Percentiles rank a stretch among this genome's conserved stretches.
phyloP scores from a whole-genome alignment of 2,888 invertebrate species.

The Steinernema hermaphroditum region DNA sequence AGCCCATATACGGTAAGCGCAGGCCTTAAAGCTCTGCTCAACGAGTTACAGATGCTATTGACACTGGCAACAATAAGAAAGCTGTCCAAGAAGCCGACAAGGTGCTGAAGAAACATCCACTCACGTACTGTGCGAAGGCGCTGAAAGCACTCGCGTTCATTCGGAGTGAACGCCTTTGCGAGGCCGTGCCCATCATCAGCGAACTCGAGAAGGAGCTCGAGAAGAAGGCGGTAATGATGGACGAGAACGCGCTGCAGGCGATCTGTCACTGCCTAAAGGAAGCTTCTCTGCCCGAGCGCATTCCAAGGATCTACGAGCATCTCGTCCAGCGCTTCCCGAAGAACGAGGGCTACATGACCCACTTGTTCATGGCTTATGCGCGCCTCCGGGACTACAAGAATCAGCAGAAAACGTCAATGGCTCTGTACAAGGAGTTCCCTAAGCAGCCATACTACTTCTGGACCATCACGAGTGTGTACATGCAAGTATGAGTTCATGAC shows the following conservation, averaged over 20 bases:
- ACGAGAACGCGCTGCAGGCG: slow-evolving; percentile 90
- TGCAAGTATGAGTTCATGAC: slow-evolving; percentile 75
- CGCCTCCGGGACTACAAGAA: slow-evolving; percentile 80
- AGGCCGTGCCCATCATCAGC: slow-evolving; percentile 78
- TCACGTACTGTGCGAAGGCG: slow-evolving; percentile 84
- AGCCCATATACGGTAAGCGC: slow-evolving; percentile 45
- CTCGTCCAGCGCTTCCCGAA: slow-evolving; percentile 82
- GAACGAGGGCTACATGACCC: slow-evolving; percentile 88
- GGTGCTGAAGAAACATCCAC: slow-evolving; percentile 87
- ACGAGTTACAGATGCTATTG: slow-evolving; percentile 70
- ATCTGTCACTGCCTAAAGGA: slow-evolving; percentile 90
- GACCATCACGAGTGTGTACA: slow-evolving; percentile 93
- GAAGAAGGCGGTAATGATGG: slow-evolving; percentile 75
- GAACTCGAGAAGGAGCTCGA: slow-evolving; percentile 76
- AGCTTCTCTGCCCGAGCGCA: slow-evolving; percentile 71
- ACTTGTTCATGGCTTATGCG: slow-evolving; percentile 93
- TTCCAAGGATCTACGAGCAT: slow-evolving; percentile 84
- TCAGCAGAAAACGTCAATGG: slow-evolving; percentile 78
- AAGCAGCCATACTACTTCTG: slow-evolving; percentile 97
- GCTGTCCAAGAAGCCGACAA: slow-evolving; percentile 95
- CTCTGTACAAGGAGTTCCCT: slow-evolving; percentile 84
- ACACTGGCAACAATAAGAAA: slow-evolving; percentile 92
- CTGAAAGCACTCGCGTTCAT: slow-evolving; percentile 88
- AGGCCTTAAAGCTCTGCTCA: not conserved
- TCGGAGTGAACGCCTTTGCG: slow-evolving; percentile 84